phyloP scores from a whole-genome alignment of 2,113 vertebrate genomes.

The Scortum barcoo region DNA sequence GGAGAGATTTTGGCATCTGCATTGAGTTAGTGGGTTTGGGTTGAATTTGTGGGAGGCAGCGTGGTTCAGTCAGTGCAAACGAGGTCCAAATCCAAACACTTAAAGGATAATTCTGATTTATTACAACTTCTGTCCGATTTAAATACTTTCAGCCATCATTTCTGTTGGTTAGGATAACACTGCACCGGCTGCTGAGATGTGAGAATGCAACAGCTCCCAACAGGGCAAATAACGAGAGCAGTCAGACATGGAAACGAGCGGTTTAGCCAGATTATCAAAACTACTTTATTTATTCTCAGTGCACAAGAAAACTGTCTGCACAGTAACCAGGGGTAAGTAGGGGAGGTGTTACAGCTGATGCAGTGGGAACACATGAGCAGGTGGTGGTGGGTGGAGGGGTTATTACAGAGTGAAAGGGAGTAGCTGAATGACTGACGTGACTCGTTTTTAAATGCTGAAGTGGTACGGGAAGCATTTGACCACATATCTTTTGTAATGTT shows the following conservation, averaged over 20 bases:
- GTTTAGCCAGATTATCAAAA: constrained; percentile 3
- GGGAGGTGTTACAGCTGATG: neutral
- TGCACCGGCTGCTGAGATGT: constrained; percentile 1
- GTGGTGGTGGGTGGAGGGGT: too few relatives aligned
- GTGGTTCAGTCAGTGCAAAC: constrained; percentile 49
- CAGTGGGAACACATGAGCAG: too few relatives aligned
- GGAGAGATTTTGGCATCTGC: constrained; percentile 63
- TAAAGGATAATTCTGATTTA: constrained; percentile 58
- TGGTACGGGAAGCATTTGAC: too few relatives aligned
- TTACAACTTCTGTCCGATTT: constrained; percentile 44
- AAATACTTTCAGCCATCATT: constrained; percentile 32
- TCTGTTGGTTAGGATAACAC: constrained; percentile 32
- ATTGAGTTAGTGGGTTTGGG: constrained; percentile 61
- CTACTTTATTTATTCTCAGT: neutral
- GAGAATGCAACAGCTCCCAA: constrained; percentile 3
- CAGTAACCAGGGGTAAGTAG: neutral
- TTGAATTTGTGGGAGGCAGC: constrained; percentile 45
- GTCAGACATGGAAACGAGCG: constrained; percentile 8
- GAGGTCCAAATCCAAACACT: constrained; percentile 61
- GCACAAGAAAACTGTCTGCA: neutral
- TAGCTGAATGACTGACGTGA: too few relatives aligned
- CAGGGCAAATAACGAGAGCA: neutral
- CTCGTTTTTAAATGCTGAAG: too few relatives aligned
- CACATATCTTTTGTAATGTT: too few relatives aligned
- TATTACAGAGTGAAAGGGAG: too few relatives aligned